phyloP scores from a whole-genome alignment of 2,888 invertebrate genomes.

The Monopis laevigella region DNA sequence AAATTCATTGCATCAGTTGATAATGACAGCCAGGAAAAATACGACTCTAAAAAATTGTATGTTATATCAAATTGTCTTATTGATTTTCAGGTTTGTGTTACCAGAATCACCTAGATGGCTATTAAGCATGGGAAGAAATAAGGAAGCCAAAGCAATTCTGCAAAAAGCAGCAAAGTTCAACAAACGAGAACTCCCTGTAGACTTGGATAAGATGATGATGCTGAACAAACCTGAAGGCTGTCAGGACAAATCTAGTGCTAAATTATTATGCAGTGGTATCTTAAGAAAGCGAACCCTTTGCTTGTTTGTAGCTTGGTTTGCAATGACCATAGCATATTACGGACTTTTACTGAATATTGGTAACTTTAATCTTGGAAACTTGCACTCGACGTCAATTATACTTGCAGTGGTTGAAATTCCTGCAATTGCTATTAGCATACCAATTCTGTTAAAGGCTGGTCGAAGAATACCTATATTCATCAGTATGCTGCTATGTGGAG shows the following conservation, averaged over 20 bases:
- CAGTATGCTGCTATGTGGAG: slow-evolving; percentile 73
- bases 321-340: slow-evolving; percentile 81
- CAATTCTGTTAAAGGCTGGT: slow-evolving; percentile 78
- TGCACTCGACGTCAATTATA: slow-evolving; percentile 78
- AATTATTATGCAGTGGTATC: slow-evolving; percentile 73
- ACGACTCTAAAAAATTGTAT: too few species aligned
- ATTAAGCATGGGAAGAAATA: slow-evolving; percentile 74
- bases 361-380: slow-evolving; percentile 77
- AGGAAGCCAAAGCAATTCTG: slow-evolving; percentile 73
- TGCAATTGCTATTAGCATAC: slow-evolving; percentile 78
- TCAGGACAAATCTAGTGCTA: slow-evolving; percentile 62
- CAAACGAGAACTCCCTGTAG: slow-evolving; percentile 69
- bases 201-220: slow-evolving; percentile 74
- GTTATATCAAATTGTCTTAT: too few species aligned
- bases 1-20: too few species aligned
- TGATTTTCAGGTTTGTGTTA: slow-evolving; percentile 71
- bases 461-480: slow-evolving; percentile 76
- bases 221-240: slow-evolving; percentile 50
- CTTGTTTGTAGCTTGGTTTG: slow-evolving; percentile 79
- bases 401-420: slow-evolving; percentile 82
- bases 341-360: slow-evolving; percentile 78
- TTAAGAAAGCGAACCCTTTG: slow-evolving; percentile 75
- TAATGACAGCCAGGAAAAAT: too few species aligned
- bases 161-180: slow-evolving; percentile 74
- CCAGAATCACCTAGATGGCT: slow-evolving; percentile 87